Evolutionary conservation across 1,140 invertebrate species (phyloP).

Genomic region (Spodoptera litura): DNA sequence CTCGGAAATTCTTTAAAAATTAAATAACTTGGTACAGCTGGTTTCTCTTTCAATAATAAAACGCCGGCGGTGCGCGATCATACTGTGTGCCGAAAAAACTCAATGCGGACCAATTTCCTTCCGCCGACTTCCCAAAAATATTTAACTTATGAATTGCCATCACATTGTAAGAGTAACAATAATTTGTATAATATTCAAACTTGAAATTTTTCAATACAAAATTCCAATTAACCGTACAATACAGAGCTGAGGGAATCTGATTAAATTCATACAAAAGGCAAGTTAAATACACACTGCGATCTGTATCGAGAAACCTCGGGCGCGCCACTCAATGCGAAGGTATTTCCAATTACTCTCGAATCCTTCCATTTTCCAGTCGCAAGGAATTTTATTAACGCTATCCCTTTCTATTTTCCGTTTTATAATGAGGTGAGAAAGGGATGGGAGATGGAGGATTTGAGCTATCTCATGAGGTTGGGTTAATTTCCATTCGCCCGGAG

Average conservation of each 20-base stretch:
- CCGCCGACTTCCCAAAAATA: background rate
- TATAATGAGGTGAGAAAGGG: conserved; percentile 44
- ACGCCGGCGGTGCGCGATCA: background rate
- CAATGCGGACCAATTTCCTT: background rate
- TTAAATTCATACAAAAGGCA: conserved; percentile 63
- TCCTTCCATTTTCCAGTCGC: conserved; percentile 65
- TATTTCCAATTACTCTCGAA: conserved; percentile 72
- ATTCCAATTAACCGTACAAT: conserved; percentile 61
- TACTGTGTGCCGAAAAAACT: conserved; percentile 3
- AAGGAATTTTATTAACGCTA: conserved; percentile 62
- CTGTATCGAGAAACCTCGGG: conserved; percentile 55
- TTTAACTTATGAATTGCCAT: background rate
- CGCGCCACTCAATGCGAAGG: conserved; percentile 63
- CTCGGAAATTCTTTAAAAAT: no score
- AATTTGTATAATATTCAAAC: conserved; percentile 31
- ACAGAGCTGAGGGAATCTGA: conserved; percentile 54
- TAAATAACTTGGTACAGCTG: no score
- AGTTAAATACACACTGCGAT: conserved; percentile 54
- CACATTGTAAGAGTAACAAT: conserved; percentile 11
- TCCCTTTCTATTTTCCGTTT: conserved; percentile 50
- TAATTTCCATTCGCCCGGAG: conserved; percentile 66
- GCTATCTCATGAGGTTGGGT: conserved; percentile 58
- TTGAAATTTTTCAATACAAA: conserved; percentile 50
- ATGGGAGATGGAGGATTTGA: conserved; percentile 54
- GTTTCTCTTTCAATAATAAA: conserved; percentile 4